Evolutionary conservation across 2,113 vertebrate genomes (phyloP).

Genomic region (Podiceps cristatus): DNA sequence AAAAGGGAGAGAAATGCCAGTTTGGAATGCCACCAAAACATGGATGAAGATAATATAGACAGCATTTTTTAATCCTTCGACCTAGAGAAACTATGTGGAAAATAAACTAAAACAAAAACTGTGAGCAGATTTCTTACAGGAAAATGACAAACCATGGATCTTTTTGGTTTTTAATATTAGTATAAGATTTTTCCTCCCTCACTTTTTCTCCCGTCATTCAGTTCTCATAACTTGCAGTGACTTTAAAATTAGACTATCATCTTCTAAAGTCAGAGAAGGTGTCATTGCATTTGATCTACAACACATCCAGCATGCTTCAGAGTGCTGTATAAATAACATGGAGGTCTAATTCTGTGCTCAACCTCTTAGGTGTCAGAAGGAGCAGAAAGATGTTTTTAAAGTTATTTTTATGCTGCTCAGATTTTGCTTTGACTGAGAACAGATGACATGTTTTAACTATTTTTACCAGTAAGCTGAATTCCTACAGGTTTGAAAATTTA

Average conservation of each 20-base stretch:
- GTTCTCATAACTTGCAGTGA: neutral
- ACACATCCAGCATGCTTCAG: neutral
- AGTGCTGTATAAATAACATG: slow-evolving; percentile 12
- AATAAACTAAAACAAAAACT: neutral
- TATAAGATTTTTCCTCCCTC: neutral
- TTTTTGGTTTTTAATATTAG: neutral
- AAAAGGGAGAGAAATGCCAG: neutral
- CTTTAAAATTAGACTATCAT: slow-evolving; percentile 15
- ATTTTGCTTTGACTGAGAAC: slow-evolving; percentile 16
- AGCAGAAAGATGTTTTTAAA: slow-evolving; percentile 24
- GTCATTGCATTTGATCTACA: slow-evolving; percentile 29
- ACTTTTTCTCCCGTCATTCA: neutral
- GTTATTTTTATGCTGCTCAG: slow-evolving; percentile 26
- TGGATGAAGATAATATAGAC: neutral
- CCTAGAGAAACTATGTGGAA: neutral
- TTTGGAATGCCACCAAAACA: neutral
- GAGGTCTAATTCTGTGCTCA: slow-evolving; percentile 31
- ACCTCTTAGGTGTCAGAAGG: neutral
- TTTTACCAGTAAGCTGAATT: neutral
- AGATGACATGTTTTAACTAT: neutral
- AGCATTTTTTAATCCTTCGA: neutral
- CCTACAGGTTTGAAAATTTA: neutral
- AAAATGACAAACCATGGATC: neutral
- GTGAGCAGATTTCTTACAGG: neutral
- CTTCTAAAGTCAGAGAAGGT: neutral